These are phyloP conservation scores for Vanessa cardui DNA, from an alignment of 2,888 invertebrate species.

Conservation along the genomic window DNA sequence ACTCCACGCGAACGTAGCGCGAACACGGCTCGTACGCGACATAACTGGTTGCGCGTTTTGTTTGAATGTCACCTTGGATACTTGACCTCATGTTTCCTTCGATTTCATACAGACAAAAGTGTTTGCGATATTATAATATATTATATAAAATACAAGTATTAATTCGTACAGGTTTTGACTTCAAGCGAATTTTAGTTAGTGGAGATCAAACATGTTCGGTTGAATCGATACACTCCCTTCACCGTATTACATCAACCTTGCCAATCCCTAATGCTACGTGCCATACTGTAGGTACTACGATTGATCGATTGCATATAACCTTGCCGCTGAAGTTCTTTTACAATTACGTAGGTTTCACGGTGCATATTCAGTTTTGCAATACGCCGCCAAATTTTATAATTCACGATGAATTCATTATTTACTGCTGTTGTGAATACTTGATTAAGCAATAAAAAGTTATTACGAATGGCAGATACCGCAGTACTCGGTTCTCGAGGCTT, in stretches of 20 bases:
- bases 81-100: constrained; percentile 35
- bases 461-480: too few species aligned
- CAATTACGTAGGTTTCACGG: constrained; percentile 34
- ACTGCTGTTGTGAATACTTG: too few species aligned
- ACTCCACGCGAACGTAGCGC: background rate
- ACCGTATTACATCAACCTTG: constrained; percentile 34
- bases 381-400: constrained; percentile 13
- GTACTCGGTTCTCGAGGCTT: too few species aligned
- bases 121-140: constrained; percentile 12
- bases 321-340: constrained; percentile 35
- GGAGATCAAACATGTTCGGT: constrained; percentile 11
- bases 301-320: constrained; percentile 37
- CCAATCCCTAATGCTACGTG: constrained; percentile 35
- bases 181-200: background rate
- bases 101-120: constrained; percentile 26
- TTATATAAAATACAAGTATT: background rate
- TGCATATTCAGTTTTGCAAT: constrained; percentile 31
- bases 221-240: constrained; percentile 29
- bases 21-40: constrained; percentile 16
- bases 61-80: constrained; percentile 41
- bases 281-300: constrained; percentile 24
- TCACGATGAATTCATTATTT: background rate
- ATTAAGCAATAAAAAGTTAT: too few species aligned
- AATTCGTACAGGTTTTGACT: background rate
- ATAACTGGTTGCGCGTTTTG: constrained; percentile 31